Evolutionary conservation across 2,888 invertebrate genomes (phyloP), one percentile per base, ranked within the genome.

Genomic region (Drosophila maculinotata): DNA sequence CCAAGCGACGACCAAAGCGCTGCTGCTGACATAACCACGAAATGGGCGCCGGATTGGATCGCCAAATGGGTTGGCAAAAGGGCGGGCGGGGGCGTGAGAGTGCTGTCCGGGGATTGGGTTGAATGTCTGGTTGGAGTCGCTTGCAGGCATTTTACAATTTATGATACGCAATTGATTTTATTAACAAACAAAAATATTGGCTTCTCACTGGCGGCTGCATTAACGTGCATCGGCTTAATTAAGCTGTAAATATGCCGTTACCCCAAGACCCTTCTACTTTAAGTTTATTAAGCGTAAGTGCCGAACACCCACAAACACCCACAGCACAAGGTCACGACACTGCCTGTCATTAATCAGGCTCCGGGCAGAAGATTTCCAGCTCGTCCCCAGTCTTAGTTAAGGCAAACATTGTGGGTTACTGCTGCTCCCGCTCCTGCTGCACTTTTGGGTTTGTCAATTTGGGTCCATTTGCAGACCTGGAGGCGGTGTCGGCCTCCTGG

Each of bases 151-250:
- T 79, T 79, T 76, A 53, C 65, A 85, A 87, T 87, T 79, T 74
- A 79, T 87, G 76, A 70, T 57, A 69, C 56, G 71, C 73, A 85
- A 87, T 86, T 87, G 86, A 87, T 87, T 86, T 85, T 83, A 86
- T 87, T 87, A 79, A 69, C 75, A 64, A 60, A 59, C 72, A 63
- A 82, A 71, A 85, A 83, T 74, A 86, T 78, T 76, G 72, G 73
- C 78, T 64, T 54, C 64, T 74, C 57, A 56, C 30, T 59, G 56
- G 48, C 39, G 49, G 72, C 70, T 64, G 72, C 65, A 62, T 64
- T 59, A 58, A 58, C 45, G 49, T 12, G 30, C 38, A 44, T 30
- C 51, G 59, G 47, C 71, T 74, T 87, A 82, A 87, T 84, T 77
- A 84, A 83, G 67, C 41, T 45, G 44, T 64, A 39, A 47, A 41